These are phyloP conservation scores for Drosophila parvula DNA, from an alignment of 1,140 invertebrate species.

Conservation along the genomic window DNA sequence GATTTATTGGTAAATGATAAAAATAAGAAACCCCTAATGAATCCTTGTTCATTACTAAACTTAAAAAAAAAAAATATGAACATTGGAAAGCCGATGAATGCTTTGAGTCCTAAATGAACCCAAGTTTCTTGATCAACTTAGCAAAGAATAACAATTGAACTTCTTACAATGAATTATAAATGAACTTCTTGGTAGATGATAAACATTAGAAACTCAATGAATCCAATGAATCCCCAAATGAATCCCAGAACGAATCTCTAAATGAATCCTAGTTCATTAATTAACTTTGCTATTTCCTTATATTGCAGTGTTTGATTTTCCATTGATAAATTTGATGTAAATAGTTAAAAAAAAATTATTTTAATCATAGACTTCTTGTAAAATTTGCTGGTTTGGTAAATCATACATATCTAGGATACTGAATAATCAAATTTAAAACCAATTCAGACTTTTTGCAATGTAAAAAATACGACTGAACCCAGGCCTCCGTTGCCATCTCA, in stretches of 20 bases:
- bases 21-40: no score
- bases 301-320: conserved; percentile 33
- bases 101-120: no score
- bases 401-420: background rate
- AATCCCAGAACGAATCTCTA: no score
- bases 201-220: background rate
- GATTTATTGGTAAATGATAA: no score
- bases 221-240: background rate
- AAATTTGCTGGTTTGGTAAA: conserved; percentile 5
- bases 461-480: background rate
- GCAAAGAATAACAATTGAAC: background rate
- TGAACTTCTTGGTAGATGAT: background rate
- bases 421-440: conserved; percentile 1
- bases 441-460: conserved; percentile 3
- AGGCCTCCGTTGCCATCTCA: conserved; percentile 51
- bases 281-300: background rate
- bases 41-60: background rate
- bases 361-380: conserved; percentile 4
- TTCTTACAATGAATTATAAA: background rate
- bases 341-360: conserved; percentile 28
- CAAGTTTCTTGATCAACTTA: background rate
- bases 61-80: no score
- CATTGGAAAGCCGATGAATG: background rate
- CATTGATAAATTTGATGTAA: conserved; percentile 26
- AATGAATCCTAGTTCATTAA: background rate